Conservation (phyloP, 2,888 invertebrate species). For the Drosophila acutilabella region DNA sequence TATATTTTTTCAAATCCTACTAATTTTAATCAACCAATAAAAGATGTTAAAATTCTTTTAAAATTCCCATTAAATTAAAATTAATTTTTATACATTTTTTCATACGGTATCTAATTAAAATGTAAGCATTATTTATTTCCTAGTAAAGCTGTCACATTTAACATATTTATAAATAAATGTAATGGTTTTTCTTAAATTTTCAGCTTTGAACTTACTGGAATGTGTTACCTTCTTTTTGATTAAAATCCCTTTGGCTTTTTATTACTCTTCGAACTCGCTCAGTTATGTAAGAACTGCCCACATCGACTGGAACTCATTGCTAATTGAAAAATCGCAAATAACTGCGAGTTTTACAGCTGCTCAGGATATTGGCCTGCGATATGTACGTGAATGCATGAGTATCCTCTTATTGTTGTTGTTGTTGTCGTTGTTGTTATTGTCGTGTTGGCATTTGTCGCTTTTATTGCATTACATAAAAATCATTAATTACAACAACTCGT, state of each 20-base stretch:
- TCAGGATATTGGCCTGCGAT: conserved; percentile 25
- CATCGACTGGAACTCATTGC: conserved; percentile 21
- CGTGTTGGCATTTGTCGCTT: conserved; percentile 49
- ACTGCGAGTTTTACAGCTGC: conserved; percentile 39
- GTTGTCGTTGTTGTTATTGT: conserved; percentile 11
- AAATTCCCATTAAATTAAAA: too few species aligned
- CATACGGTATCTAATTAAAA: too few species aligned
- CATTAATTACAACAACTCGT: conserved; percentile 78
- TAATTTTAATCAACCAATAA: too few species aligned
- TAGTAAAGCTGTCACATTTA: too few species aligned
- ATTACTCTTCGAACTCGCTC: background rate
- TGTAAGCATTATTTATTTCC: too few species aligned
- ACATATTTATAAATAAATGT: too few species aligned
- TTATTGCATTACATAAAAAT: conserved; percentile 75
- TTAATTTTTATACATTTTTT: too few species aligned
- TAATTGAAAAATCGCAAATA: conserved; percentile 50
- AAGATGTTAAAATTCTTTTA: too few species aligned
- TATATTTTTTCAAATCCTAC: too few species aligned
- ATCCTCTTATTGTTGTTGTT: conserved; percentile 15
- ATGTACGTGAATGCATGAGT: conserved; percentile 1
- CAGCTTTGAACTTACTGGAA: too few species aligned
- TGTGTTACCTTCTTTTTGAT: background rate
- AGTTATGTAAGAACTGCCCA: background rate
- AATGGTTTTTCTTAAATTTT: too few species aligned
- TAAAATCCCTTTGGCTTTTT: background rate